A percentile compares a stretch with the other conserved stretches of the same genome.
These are phyloP conservation scores for Agapetus fuscipes DNA, from an alignment of 2,888 invertebrate genomes.

Conservation along the genomic window DNA sequence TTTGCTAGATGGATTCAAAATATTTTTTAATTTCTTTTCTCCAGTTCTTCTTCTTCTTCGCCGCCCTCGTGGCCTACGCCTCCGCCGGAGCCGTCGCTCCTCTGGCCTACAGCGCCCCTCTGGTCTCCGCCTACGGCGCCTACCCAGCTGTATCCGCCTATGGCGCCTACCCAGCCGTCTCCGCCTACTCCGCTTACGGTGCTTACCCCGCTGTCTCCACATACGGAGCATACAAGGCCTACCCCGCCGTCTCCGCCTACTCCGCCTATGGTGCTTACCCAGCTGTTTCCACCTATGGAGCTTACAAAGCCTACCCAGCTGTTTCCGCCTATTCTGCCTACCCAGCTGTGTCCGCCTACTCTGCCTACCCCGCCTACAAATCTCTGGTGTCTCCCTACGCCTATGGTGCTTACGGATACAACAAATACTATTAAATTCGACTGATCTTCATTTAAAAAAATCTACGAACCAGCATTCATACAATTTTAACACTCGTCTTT, in stretches of 20 bases:
- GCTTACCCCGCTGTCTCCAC: conserved; percentile 26
- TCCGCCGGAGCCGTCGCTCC: conserved; percentile 35
- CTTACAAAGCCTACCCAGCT: conserved; percentile 30
- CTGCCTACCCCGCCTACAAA: conserved; percentile 27
- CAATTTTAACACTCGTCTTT: no score
- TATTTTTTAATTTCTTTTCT: no score
- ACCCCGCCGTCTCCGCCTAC: conserved; percentile 28
- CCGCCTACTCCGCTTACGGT: conserved; percentile 28
- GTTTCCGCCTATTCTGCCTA: conserved; percentile 29
- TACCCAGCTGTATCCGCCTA: conserved; percentile 27
- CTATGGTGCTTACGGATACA: conserved; percentile 23
- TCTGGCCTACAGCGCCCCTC: conserved; percentile 43
- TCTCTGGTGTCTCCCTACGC: conserved; percentile 27
- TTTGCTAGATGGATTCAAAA: no score
- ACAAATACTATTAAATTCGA: background rate
- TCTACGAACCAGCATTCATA: no score
- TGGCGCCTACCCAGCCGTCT: conserved; percentile 21
- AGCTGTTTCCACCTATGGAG: conserved; percentile 23
- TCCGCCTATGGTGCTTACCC: conserved; percentile 22
- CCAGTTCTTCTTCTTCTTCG: conserved; percentile 38
- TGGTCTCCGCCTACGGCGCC: conserved; percentile 25
- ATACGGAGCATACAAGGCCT: conserved; percentile 29
- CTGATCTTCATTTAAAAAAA: no score
- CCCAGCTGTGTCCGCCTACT: conserved; percentile 25
- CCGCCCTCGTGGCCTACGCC: conserved; percentile 44